A percentile compares a stretch with the other conserved stretches of the same genome.
These are phyloP conservation scores for Atrina japonica DNA, from an alignment of 2,888 invertebrate species.

Conservation along the genomic window DNA sequence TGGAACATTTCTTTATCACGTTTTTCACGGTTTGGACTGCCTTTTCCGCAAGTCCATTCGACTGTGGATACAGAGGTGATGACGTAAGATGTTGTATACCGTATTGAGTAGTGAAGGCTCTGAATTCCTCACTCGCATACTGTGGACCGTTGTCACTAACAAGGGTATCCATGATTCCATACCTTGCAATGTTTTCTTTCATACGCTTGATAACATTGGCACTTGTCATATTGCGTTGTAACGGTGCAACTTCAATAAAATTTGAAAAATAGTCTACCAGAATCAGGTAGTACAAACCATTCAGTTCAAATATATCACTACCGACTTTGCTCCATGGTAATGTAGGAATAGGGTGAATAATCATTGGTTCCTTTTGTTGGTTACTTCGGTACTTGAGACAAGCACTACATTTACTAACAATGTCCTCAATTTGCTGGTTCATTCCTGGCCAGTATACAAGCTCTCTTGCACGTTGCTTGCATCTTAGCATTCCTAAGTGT, in stretches of 20 bases:
- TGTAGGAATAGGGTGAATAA: slow-evolving; percentile 29
- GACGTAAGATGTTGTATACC: slow-evolving; percentile 30
- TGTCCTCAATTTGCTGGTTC: slow-evolving; percentile 37
- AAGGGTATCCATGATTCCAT: slow-evolving; percentile 47
- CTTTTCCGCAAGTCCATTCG: slow-evolving; percentile 55
- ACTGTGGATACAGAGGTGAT: slow-evolving; percentile 44
- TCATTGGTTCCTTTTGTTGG: slow-evolving; percentile 42
- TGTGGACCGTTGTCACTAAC: slow-evolving; percentile 49
- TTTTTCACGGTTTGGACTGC: slow-evolving; percentile 43
- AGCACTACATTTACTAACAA: slow-evolving; percentile 31
- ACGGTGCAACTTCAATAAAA: slow-evolving; percentile 27
- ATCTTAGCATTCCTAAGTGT: slow-evolving; percentile 37
- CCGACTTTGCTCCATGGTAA: slow-evolving; percentile 39
- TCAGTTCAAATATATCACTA: slow-evolving; percentile 5
- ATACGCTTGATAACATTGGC: slow-evolving; percentile 26
- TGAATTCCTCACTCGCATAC: slow-evolving; percentile 45
- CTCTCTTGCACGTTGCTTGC: slow-evolving; percentile 32
- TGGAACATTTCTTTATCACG: slow-evolving; percentile 35
- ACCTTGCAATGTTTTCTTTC: slow-evolving; percentile 44
- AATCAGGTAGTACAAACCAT: slow-evolving; percentile 28
- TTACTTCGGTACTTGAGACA: slow-evolving; percentile 34
- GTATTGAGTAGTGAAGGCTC: neutral
- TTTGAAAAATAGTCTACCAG: slow-evolving; percentile 40
- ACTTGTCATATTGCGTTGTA: slow-evolving; percentile 25
- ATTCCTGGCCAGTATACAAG: slow-evolving; percentile 47